Conservation (phyloP, 2,797 vertebrate genomes). For the Buphagus erythrorhynchus region DNA sequence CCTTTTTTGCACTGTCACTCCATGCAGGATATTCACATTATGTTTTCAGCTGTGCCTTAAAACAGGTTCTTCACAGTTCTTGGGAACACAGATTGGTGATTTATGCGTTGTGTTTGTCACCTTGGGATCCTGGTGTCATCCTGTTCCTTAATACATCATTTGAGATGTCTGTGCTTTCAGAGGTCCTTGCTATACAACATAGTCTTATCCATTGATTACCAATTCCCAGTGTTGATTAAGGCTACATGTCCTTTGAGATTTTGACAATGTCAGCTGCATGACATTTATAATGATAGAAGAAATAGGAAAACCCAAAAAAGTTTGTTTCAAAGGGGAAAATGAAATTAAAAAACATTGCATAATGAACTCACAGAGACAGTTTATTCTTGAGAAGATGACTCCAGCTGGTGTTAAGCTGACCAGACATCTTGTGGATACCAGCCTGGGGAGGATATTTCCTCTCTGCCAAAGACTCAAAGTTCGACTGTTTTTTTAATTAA, state of each 20-base stretch:
- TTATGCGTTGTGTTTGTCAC: background rate
- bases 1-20: background rate
- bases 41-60: background rate
- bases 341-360: background rate
- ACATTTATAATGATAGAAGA: background rate
- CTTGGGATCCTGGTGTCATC: background rate
- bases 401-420: background rate
- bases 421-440: background rate
- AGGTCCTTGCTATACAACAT: background rate
- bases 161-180: background rate
- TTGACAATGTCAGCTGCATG: background rate
- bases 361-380: background rate
- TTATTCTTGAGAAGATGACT: background rate
- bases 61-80: background rate
- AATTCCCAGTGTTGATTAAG: background rate
- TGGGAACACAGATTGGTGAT: background rate
- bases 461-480: background rate
- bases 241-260: background rate
- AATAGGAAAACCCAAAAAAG: background rate
- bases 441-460: background rate
- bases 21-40: fast-evolving
- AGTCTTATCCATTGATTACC: background rate
- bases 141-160: background rate
- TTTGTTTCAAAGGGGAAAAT: background rate
- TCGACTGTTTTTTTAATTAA: background rate